These are phyloP conservation scores for Drosophila aldrichi DNA, from an alignment of 2,888 invertebrate species.

Conservation along the genomic window DNA sequence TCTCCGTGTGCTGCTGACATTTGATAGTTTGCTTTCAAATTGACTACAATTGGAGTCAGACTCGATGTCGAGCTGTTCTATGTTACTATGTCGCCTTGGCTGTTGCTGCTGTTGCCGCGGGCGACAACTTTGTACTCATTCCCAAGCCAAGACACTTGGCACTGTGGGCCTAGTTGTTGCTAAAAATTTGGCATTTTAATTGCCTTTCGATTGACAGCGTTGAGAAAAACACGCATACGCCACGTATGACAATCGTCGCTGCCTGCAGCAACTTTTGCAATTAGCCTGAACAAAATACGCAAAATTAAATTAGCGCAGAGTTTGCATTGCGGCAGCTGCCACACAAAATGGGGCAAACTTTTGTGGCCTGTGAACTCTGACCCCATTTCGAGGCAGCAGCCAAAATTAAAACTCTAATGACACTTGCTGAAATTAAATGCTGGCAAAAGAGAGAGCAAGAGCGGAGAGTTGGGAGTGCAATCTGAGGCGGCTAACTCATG, in stretches of 20 bases:
- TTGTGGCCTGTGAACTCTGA: conserved; percentile 22
- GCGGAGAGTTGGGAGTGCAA: neutral
- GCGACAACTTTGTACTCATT: conserved; percentile 68
- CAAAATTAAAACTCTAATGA: neutral
- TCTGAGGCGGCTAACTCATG: no score
- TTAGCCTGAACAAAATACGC: conserved; percentile 40
- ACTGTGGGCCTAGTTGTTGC: conserved; percentile 10
- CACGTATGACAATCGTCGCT: conserved; percentile 31
- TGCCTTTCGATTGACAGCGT: conserved; percentile 60
- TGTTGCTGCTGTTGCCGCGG: conserved; percentile 46
- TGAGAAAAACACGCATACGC: conserved; percentile 34
- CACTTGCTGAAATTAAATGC: neutral
- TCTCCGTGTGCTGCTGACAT: conserved; percentile 65
- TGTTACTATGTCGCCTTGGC: conserved; percentile 68
- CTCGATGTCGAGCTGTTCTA: conserved; percentile 47
- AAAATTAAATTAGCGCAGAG: conserved; percentile 49
- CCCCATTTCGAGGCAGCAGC: conserved; percentile 7
- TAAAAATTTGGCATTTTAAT: conserved; percentile 66
- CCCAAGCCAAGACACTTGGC: conserved; percentile 54
- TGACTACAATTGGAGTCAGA: conserved; percentile 69
- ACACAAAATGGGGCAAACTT: conserved; percentile 32
- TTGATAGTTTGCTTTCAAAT: conserved; percentile 82
- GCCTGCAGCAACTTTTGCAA: conserved; percentile 40
- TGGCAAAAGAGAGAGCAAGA: no score
- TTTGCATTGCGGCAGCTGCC: conserved; percentile 33